Conservation (phyloP, 2,797 vertebrate genomes). For the Cyprinella venusta region DNA sequence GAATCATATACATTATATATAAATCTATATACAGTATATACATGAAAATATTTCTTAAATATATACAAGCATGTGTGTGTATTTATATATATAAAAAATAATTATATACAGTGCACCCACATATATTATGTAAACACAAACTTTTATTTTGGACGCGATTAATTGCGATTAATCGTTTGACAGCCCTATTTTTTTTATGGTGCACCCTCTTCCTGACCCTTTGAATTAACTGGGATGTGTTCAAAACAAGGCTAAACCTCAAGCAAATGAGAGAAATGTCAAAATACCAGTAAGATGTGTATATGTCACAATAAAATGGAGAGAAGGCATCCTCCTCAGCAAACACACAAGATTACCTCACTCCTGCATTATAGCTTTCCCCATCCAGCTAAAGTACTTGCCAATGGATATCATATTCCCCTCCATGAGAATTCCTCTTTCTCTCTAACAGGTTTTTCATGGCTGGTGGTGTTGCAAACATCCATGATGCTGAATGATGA, state of each 20-base stretch:
- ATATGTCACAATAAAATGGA: not conserved
- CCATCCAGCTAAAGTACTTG: slow-evolving; percentile 39
- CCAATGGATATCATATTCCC: slow-evolving; percentile 48
- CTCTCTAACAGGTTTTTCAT: slow-evolving; percentile 1
- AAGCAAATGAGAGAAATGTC: not conserved
- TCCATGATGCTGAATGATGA: slow-evolving; percentile 1
- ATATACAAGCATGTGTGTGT: no score
- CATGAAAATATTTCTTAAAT: no score
- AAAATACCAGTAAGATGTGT: not conserved
- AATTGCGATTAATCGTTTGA: no score
- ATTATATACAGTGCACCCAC: no score
- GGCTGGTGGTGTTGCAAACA: not conserved
- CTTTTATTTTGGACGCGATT: no score
- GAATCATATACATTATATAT: no score
- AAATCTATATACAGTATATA: no score
- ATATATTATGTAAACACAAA: no score
- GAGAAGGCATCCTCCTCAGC: not conserved
- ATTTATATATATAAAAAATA: no score
- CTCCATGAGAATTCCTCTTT: slow-evolving; percentile 6
- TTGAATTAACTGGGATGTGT: no score
- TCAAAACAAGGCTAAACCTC: no score
- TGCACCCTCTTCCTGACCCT: not conserved
- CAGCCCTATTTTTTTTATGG: no score
- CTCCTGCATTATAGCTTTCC: slow-evolving; percentile 34
- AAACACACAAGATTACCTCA: slow-evolving; percentile 12